Conservation (phyloP, 2,888 invertebrate species). For the Cartodere bifasciata region DNA sequence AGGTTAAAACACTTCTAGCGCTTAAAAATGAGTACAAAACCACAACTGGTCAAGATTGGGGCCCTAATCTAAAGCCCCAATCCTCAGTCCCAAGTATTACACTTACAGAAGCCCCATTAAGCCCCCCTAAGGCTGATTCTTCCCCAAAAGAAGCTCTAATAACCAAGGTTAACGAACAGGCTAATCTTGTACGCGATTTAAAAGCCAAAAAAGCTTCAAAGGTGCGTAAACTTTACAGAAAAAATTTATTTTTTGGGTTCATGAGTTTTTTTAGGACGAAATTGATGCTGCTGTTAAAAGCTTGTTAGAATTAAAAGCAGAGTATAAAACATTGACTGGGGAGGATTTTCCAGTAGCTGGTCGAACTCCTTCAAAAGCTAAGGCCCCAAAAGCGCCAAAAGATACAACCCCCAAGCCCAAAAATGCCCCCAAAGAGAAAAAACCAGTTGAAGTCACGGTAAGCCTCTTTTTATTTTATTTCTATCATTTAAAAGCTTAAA, state of each 20-base stretch:
- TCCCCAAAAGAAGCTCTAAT: constrained; percentile 24
- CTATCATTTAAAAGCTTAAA: no score
- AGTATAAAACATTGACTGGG: constrained; percentile 43
- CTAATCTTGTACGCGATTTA: constrained; percentile 45
- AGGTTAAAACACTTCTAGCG: constrained; percentile 47
- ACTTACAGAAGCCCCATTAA: background rate
- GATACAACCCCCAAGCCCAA: constrained; percentile 20
- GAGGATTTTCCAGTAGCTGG: constrained; percentile 28
- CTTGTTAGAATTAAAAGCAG: constrained; percentile 45
- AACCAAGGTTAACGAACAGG: constrained; percentile 43
- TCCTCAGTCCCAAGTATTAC: constrained; percentile 3
- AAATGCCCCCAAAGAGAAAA: constrained; percentile 25
- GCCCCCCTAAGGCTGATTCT: constrained; percentile 6
- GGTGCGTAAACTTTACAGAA: constrained; percentile 16
- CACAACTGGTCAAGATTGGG: constrained; percentile 44
- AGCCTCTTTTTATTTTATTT: no score
- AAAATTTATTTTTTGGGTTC: constrained; percentile 4
- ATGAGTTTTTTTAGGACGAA: no score
- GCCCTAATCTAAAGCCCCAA: constrained; percentile 33
- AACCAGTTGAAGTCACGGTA: constrained; percentile 12
- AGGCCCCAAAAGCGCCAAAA: constrained; percentile 19
- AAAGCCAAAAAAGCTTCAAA: constrained; percentile 38
- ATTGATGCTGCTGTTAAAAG: constrained; percentile 37
- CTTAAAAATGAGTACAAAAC: constrained; percentile 65
- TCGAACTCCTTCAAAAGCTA: constrained; percentile 23